Conservation (phyloP, 2,113 vertebrate genomes). For the Apistogramma diplotaenia region DNA sequence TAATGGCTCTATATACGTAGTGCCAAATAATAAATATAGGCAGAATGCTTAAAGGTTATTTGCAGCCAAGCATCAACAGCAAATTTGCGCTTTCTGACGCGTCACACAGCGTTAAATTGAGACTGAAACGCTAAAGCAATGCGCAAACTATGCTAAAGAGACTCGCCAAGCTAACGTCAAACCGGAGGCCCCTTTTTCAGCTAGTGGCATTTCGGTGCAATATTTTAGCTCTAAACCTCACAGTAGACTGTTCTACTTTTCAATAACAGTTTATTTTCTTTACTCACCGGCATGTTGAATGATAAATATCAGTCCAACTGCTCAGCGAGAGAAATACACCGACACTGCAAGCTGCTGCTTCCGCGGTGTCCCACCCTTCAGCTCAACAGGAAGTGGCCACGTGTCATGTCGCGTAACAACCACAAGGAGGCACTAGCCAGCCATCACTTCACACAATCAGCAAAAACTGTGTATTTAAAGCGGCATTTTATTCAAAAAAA, state of each 20-base stretch:
- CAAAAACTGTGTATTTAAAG: background rate
- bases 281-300: slow-evolving; percentile 86
- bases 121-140: slow-evolving; percentile 13
- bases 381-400: slow-evolving; percentile 68
- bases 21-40: accelerated
- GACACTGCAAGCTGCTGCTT: slow-evolving; percentile 54
- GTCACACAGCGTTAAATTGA: background rate
- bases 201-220: background rate
- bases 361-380: slow-evolving; percentile 79
- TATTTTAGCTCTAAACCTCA: accelerated
- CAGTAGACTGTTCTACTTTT: accelerated
- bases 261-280: background rate
- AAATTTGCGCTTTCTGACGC: background rate
- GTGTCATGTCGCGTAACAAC: background rate
- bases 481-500: slow-evolving; percentile 50
- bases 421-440: slow-evolving; percentile 40
- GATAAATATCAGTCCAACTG: slow-evolving; percentile 43
- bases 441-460: background rate
- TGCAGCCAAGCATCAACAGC: accelerated
- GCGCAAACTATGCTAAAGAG: slow-evolving; percentile 40
- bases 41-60: background rate
- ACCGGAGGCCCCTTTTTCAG: background rate
- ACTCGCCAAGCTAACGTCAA: background rate
- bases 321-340: slow-evolving; percentile 36
- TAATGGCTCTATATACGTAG: background rate